phyloP scores from a whole-genome alignment of 1,140 invertebrate species.

The Drosophila burlai region DNA sequence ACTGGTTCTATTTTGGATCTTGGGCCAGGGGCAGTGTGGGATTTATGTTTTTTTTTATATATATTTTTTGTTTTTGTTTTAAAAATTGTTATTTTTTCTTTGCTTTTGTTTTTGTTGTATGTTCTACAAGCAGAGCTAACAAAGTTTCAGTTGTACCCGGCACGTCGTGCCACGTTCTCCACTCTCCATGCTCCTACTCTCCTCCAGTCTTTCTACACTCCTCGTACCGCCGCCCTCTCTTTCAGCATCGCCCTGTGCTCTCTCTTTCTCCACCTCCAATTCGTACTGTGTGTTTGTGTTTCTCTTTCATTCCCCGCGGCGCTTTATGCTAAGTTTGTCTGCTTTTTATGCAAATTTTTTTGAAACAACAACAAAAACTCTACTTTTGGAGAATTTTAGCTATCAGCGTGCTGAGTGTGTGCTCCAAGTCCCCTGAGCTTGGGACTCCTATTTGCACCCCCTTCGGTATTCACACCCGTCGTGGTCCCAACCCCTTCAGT shows the following conservation, averaged over 20 bases:
- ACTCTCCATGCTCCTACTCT: neutral
- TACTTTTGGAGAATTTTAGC: constrained; percentile 44
- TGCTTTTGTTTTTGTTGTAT: constrained; percentile 27
- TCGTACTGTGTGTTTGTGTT: constrained; percentile 10
- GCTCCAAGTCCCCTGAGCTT: constrained; percentile 14
- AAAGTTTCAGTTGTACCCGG: constrained; percentile 44
- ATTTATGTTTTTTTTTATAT: constrained; percentile 5
- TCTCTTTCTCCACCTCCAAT: constrained; percentile 14
- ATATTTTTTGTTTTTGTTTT: constrained; percentile 4
- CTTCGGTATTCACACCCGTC: constrained; percentile 1
- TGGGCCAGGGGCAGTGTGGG: constrained; percentile 19
- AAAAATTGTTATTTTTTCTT: constrained; percentile 24
- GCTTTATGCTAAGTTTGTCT: constrained; percentile 57
- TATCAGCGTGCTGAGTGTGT: constrained; percentile 45
- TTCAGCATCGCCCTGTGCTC: constrained; percentile 6
- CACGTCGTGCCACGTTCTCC: constrained; percentile 39
- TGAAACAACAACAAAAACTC: constrained; percentile 54
- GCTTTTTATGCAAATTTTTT: constrained; percentile 75
- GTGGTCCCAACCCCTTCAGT: neutral
- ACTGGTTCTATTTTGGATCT: constrained; percentile 53
- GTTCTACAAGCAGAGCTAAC: constrained; percentile 43
- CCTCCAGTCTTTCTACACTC: constrained; percentile 3
- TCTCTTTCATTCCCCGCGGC: constrained; percentile 48
- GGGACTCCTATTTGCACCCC: constrained; percentile 8
- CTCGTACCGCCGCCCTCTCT: constrained; percentile 3